Evolutionary conservation across 2,113 vertebrate species (phyloP).

Genomic region (Pseudorasbora parva): DNA sequence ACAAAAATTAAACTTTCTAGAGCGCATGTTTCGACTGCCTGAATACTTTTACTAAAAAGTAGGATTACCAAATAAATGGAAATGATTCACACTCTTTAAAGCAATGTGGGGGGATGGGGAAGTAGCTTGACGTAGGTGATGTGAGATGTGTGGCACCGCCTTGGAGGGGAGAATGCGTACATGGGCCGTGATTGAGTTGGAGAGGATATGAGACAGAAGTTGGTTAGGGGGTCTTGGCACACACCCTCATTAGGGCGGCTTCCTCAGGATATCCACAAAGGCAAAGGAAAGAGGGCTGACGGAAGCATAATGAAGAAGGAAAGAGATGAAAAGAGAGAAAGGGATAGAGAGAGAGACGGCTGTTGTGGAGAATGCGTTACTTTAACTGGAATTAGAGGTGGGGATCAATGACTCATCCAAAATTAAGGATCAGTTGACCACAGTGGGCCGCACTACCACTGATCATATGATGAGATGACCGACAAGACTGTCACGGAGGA

Average conservation of each 20-base stretch:
- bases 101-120: background rate
- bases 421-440: background rate
- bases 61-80: background rate
- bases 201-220: constrained; percentile 57
- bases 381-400: constrained; percentile 12
- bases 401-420: constrained; percentile 29
- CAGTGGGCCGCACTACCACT: too few species aligned
- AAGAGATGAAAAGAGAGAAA: constrained; percentile 27
- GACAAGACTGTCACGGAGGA: too few species aligned
- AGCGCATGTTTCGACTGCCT: too few species aligned
- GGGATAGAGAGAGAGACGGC: constrained; percentile 7
- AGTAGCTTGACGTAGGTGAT: constrained; percentile 1
- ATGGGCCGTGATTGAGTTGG: constrained; percentile 15
- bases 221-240: constrained; percentile 57
- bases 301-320: constrained; percentile 52
- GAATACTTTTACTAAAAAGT: background rate
- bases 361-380: background rate
- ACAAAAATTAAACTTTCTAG: too few species aligned
- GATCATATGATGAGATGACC: too few species aligned
- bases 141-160: background rate
- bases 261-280: constrained; percentile 75
- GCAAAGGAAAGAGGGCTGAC: constrained; percentile 53
- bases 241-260: constrained; percentile 62
- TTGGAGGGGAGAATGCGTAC: background rate
- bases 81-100: constrained; percentile 15